A percentile compares a stretch with the other conserved stretches of the same genome.
phyloP scores from a whole-genome alignment of 2,113 vertebrate species.

The Austrofundulus limnaeus region DNA sequence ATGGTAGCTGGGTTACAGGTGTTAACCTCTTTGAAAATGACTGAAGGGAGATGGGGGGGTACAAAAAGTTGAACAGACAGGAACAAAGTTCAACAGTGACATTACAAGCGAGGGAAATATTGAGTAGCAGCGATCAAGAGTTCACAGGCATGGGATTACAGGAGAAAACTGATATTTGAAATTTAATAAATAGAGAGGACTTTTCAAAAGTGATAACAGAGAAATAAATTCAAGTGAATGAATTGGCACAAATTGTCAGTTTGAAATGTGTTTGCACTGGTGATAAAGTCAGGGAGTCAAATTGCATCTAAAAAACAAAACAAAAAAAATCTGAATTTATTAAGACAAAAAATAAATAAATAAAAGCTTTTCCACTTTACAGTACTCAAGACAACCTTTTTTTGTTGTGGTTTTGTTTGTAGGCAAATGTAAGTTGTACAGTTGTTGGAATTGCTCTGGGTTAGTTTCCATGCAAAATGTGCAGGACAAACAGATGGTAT shows the following conservation, averaged over 20 bases:
- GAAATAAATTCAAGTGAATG: not conserved
- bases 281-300: no score
- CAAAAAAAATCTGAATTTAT: no score
- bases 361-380: no score
- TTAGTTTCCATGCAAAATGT: conserved; percentile 47
- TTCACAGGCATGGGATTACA: not conserved
- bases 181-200: conserved; percentile 17
- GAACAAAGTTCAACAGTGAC: not conserved
- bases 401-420: not conserved
- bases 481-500: not conserved
- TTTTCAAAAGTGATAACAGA: not conserved
- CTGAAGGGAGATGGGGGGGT: conserved; percentile 65
- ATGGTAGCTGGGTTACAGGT: conserved; percentile 97
- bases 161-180: not conserved
- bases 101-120: not conserved
- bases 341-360: no score
- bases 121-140: conserved; percentile 1
- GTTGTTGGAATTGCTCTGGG: conserved; percentile 1
- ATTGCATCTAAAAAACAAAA: no score
- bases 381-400: no score
- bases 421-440: not conserved
- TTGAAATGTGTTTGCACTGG: no score
- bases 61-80: conserved; percentile 17
- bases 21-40: conserved; percentile 98
- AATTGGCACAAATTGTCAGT: not conserved